phyloP scores from a whole-genome alignment of 2,113 vertebrate species.

The Meleagris gallopavo region DNA sequence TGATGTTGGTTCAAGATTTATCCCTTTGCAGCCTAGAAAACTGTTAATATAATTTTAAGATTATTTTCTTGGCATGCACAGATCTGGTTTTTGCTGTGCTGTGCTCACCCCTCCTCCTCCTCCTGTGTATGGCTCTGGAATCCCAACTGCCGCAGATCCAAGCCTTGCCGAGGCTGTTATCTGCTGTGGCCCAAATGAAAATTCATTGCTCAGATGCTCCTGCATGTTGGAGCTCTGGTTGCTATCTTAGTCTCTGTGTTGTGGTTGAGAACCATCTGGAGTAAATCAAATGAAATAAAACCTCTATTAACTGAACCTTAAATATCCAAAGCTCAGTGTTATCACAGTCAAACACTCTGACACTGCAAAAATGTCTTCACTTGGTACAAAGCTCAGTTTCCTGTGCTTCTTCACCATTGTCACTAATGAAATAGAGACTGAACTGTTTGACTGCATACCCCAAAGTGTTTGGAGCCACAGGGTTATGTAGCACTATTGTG shows the following conservation, averaged over 20 bases:
- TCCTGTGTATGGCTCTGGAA: conserved; percentile 21
- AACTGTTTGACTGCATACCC: background rate
- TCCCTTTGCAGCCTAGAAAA: background rate
- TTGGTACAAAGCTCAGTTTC: background rate
- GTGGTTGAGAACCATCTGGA: conserved; percentile 66
- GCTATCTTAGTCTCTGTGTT: conserved; percentile 53
- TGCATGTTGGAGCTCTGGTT: conserved; percentile 33
- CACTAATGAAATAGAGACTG: background rate
- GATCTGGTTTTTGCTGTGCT: background rate
- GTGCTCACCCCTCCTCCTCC: background rate
- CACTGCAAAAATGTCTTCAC: background rate
- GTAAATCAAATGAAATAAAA: conserved; percentile 69
- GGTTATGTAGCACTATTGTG: background rate
- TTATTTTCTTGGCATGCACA: background rate
- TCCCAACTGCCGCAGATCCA: background rate
- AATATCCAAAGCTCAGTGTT: conserved; percentile 34
- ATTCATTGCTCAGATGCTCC: conserved; percentile 48
- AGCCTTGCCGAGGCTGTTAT: conserved; percentile 15
- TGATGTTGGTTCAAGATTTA: background rate
- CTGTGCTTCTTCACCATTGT: background rate
- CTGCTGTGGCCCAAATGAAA: conserved; percentile 57
- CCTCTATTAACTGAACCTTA: conserved; percentile 61
- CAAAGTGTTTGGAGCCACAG: background rate
- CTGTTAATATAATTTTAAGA: background rate
- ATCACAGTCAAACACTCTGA: conserved; percentile 31